Evolutionary conservation across 2,888 invertebrate species (phyloP), one percentile per base, ranked within the genome.

Genomic region (Archaeoteleia sp.): DNA sequence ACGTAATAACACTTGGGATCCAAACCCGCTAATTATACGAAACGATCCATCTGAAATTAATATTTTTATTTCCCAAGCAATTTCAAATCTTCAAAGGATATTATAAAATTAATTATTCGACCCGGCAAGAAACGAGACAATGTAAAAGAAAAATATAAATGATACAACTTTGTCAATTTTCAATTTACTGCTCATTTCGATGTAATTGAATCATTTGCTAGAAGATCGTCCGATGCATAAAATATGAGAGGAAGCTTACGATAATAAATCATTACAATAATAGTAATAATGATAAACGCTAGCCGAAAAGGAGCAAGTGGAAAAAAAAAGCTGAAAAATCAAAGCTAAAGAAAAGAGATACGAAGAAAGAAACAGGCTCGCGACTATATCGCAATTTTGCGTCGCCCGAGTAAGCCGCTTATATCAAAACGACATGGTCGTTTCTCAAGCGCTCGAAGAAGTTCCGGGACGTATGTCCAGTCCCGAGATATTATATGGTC

Each of bases 401-500:
- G 58, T 67, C 54, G 67, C 37, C 58, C 61, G 55, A 42, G 49
- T 74, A 75, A 74, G 72, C 75, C 55, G 75, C 73, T 73, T 73
- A 73, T 55, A 68, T 67, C 63, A 69, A 71, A 68, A 69, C 54
- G 71, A 55, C 51, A 45, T 35, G 61, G 57, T 67, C 70, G 60
- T 68, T 71, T 70, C 62, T 73, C 66, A 70, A 74, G 54, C 65
- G 53, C 40, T 27, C 51, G 48, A 35, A 30, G 35, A 45, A 55
- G 49, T 67, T 62, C 61, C 54, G 51, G 60, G 69, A 67, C 70
- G 70, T 75, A 73, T 70, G 73, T 67, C 70, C 66, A 69, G 61
- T 25, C 13, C 37, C 29, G 27, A 37, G 55, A 69, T 67, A 70
- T 70, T 73, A 51, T 43, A 58, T 49, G 37, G 17, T n/a, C 15